phyloP scores from a whole-genome alignment of 2,888 invertebrate genomes.

The Nasonia oneida region DNA sequence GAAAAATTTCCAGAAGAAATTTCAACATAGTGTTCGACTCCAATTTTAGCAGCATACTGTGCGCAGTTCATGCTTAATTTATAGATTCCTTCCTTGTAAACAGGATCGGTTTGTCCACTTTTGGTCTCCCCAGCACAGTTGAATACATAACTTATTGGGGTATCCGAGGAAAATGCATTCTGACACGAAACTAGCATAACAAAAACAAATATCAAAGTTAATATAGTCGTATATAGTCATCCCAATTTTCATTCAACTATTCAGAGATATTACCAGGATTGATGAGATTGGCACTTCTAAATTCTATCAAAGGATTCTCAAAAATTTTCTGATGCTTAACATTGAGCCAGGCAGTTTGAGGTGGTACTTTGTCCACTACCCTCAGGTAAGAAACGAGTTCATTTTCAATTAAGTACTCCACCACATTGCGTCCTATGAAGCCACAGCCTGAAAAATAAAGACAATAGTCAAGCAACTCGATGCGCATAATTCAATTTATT shows the following conservation, averaged over 20 bases:
- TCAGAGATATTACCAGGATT: constrained; percentile 84
- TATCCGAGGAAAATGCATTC: constrained; percentile 85
- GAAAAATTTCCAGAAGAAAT: constrained; percentile 91
- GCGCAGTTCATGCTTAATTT: constrained; percentile 93
- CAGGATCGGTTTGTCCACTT: constrained; percentile 92
- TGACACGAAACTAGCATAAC: constrained; percentile 87
- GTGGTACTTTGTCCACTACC: constrained; percentile 95
- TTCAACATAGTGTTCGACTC: constrained; percentile 88
- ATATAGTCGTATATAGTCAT: not conserved
- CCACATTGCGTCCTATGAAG: constrained; percentile 94
- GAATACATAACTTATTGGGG: constrained; percentile 88
- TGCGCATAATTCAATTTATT: not conserved
- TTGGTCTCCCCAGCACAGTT: constrained; percentile 97
- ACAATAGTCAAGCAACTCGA: constrained; percentile 51
- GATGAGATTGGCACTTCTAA: constrained; percentile 95
- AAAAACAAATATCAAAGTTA: not conserved
- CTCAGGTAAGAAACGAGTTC: constrained; percentile 88
- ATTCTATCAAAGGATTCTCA: constrained; percentile 89
- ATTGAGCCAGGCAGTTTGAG: constrained; percentile 95
- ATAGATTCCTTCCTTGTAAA: constrained; percentile 93
- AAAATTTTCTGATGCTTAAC: constrained; percentile 86
- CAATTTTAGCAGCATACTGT: constrained; percentile 85
- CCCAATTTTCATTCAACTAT: constrained; percentile 31
- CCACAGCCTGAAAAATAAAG: constrained; percentile 88
- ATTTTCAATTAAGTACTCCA: constrained; percentile 89